phyloP scores from a whole-genome alignment of 2,888 invertebrate genomes.

The Erpobdella octoculata region DNA sequence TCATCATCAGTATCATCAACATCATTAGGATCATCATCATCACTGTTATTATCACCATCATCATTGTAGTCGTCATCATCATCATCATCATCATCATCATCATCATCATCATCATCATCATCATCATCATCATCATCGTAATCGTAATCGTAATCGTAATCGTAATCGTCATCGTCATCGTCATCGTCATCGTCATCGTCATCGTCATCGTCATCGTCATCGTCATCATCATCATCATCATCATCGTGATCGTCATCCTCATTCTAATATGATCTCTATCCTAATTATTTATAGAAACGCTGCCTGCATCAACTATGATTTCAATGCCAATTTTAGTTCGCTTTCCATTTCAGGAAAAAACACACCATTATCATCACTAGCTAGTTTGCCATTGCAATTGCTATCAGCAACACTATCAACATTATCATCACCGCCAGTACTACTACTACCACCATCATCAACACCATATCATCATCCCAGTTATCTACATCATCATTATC shows the following conservation, averaged over 20 bases:
- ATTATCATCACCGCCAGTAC: no score
- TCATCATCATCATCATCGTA: neutral
- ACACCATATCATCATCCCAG: no score
- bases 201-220: constrained; percentile 10
- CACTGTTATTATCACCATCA: neutral
- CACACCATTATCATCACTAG: no score
- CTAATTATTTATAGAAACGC: no score
- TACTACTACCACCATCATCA: no score
- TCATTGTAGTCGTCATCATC: neutral
- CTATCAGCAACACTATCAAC: no score
- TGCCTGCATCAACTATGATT: no score
- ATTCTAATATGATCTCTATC: no score
- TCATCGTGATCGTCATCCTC: neutral
- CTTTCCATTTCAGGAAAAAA: no score
- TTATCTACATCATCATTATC: no score
- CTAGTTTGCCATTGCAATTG: no score
- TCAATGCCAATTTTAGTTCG: no score
- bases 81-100: constrained; percentile 8
- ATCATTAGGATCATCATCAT: neutral
- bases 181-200: constrained; percentile 20
- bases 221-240: constrained; percentile 11
- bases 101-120: neutral
- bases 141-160: neutral
- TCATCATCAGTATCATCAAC: neutral
- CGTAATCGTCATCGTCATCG: neutral